A percentile compares a stretch with the other conserved stretches of the same genome.
phyloP scores from a whole-genome alignment of 2,113 vertebrate genomes.

The Sebastes schlegelii region DNA sequence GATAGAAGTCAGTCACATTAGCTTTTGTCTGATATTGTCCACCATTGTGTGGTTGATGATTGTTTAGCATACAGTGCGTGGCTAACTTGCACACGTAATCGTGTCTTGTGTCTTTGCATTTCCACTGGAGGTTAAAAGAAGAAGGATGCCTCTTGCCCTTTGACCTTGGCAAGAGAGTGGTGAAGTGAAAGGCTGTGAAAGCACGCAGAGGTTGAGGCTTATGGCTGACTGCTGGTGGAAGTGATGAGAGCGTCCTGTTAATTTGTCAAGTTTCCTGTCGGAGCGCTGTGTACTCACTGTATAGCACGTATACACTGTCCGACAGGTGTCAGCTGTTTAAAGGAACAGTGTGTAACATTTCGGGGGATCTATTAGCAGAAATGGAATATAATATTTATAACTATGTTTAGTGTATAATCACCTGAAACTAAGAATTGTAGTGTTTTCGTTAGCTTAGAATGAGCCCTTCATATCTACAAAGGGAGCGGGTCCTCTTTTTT shows the following conservation, averaged over 20 bases:
- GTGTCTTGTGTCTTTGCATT: constrained; percentile 2
- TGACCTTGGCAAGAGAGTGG: constrained; percentile 8
- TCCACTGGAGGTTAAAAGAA: not conserved
- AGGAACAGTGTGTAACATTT: too few species aligned
- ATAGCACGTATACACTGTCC: not conserved
- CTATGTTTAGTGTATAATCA: too few species aligned
- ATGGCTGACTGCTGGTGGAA: constrained; percentile 5
- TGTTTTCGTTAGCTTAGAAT: too few species aligned
- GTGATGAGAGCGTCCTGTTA: constrained; percentile 14
- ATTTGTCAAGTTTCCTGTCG: constrained; percentile 46
- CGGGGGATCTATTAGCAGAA: too few species aligned
- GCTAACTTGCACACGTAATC: constrained; percentile 3
- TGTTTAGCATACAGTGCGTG: not conserved
- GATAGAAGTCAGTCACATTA: not conserved
- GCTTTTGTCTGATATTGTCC: too few species aligned
- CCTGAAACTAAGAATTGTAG: too few species aligned
- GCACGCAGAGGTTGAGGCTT: constrained; percentile 16
- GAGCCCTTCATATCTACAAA: too few species aligned
- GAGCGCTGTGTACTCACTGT: constrained; percentile 1
- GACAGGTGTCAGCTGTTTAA: not conserved
- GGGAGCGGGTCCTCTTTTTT: too few species aligned
- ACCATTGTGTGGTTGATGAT: not conserved
- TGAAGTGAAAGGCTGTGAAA: constrained; percentile 27
- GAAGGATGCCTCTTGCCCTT: constrained; percentile 8
- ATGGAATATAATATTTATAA: too few species aligned